These are phyloP conservation scores for Apeira syringaria DNA, from an alignment of 2,888 invertebrate species.

Conservation along the genomic window DNA sequence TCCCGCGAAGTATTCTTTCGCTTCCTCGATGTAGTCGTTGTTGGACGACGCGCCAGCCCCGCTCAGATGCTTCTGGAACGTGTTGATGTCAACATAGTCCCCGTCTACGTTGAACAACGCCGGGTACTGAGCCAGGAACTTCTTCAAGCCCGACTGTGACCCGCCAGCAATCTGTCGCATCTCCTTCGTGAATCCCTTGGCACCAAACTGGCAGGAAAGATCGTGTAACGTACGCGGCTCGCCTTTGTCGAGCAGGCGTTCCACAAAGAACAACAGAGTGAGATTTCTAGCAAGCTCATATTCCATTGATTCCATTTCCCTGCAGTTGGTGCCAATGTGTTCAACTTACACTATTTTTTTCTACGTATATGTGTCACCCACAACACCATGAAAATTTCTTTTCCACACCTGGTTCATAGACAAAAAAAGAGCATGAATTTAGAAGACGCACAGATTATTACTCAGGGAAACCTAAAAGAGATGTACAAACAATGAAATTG, in stretches of 20 bases:
- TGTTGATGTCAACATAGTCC: slow-evolving; percentile 94
- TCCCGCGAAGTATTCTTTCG: slow-evolving; percentile 98
- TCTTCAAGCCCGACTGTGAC: slow-evolving; percentile 97
- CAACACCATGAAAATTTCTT: slow-evolving; percentile 82
- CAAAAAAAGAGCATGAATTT: slow-evolving; percentile 55
- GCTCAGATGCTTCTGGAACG: slow-evolving; percentile 86
- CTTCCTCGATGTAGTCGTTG: slow-evolving; percentile 96
- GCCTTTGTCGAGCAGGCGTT: slow-evolving; percentile 98
- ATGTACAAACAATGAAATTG: too few relatives aligned
- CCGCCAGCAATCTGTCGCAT: slow-evolving; percentile 98
- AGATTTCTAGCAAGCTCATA: slow-evolving; percentile 97
- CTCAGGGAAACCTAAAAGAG: too few relatives aligned
- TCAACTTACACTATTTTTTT: slow-evolving; percentile 76
- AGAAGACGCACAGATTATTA: too few relatives aligned
- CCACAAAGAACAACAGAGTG: slow-evolving; percentile 99
- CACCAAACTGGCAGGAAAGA: slow-evolving; percentile 99
- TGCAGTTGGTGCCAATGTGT: slow-evolving; percentile 79
- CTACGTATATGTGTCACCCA: slow-evolving; percentile 83
- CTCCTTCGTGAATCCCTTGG: slow-evolving; percentile 99
- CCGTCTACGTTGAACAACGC: slow-evolving; percentile 97
- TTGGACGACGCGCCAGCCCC: slow-evolving; percentile 86
- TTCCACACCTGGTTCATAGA: slow-evolving; percentile 66
- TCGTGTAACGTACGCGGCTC: slow-evolving; percentile 98
- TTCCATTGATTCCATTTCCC: slow-evolving; percentile 95
- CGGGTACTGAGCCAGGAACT: slow-evolving; percentile 98